Evolutionary conservation across 2,113 vertebrate genomes (phyloP).

Genomic region (Falco punctatus): DNA sequence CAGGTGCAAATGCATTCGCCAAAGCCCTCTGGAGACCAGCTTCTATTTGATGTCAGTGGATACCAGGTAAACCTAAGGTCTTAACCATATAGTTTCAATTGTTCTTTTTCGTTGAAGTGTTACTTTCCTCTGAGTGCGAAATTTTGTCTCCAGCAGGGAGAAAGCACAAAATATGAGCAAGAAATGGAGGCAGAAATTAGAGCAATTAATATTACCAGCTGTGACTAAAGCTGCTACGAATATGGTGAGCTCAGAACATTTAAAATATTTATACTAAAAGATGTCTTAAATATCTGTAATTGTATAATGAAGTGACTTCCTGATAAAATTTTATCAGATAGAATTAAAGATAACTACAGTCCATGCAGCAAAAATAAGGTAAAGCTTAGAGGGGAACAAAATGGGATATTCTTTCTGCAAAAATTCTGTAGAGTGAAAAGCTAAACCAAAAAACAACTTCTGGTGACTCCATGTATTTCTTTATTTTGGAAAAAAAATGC

Average conservation of each 20-base stretch:
- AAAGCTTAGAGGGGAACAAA: background rate
- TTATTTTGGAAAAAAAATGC: background rate
- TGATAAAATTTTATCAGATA: background rate
- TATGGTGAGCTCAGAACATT: background rate
- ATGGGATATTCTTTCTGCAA: background rate
- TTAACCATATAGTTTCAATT: background rate
- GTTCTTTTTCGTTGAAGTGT: background rate
- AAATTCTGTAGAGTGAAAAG: background rate
- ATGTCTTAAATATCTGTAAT: conserved; percentile 2
- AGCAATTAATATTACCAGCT: conserved; percentile 13
- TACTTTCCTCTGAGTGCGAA: background rate
- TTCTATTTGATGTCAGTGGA: background rate
- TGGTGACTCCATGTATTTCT: background rate
- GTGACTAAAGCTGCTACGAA: background rate
- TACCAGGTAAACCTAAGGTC: background rate
- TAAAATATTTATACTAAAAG: background rate
- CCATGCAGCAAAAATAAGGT: background rate
- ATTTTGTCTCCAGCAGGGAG: background rate
- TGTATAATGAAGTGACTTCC: background rate
- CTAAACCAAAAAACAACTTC: rapidly evolving
- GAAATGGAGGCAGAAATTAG: conserved; percentile 1
- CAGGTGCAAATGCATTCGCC: background rate
- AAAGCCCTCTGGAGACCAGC: background rate
- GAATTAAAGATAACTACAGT: background rate
- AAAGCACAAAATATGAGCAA: background rate